Evolutionary conservation across 2,888 invertebrate species (phyloP), one percentile per base, ranked within the genome.

Genomic region (Branchipolynoe longqiensis): DNA sequence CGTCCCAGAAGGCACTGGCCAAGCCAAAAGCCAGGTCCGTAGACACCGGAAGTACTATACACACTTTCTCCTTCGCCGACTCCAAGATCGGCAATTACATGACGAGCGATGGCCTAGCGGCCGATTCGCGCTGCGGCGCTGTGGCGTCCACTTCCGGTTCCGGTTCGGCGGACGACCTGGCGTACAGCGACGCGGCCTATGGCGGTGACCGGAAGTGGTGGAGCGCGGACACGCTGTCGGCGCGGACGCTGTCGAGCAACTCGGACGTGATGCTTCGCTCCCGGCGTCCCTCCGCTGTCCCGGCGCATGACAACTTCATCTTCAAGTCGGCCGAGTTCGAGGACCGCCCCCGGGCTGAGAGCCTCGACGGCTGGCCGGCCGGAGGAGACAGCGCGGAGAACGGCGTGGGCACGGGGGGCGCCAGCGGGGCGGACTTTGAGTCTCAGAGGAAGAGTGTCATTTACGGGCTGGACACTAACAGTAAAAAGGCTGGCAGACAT

Each of bases 21-120:
- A 14, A 1, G 38, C 69, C 33, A 38, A 38, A 38, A 69, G 38
- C 25, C 12, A 69, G 18, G 38, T 4, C 18, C 36, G 38, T 69
- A 22, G 69, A 69, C 33, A 33, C 69, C 69, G 36, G 69, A 40
- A 58, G 54, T 82, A 82, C 56, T 18, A 83, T 83, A 14, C 83
- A 83, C 48, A 83, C 54, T 31, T 83, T 83, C 83, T 62, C 62
- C 48, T 83, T 83, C 41, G 59, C 83, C 40, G 83, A 83, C 64
- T 83, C 83, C 41, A 83, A 62, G 58, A 83, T 83, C 40, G 64
- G 83, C n/a, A 83, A 62, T 28, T 25, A 33, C 33, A 14, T 40
- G 2, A 22, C 14, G 58, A 41, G 28, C 41, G 58, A 28, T 12
- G 18, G 18, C 8, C 56, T 28, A 3, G n/a, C 25, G n/a, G 64